A percentile compares a stretch with the other conserved stretches of the same genome.
These are phyloP conservation scores for Neotoma lepida DNA, from an alignment of 2,113 vertebrate genomes.

Conservation along the genomic window DNA sequence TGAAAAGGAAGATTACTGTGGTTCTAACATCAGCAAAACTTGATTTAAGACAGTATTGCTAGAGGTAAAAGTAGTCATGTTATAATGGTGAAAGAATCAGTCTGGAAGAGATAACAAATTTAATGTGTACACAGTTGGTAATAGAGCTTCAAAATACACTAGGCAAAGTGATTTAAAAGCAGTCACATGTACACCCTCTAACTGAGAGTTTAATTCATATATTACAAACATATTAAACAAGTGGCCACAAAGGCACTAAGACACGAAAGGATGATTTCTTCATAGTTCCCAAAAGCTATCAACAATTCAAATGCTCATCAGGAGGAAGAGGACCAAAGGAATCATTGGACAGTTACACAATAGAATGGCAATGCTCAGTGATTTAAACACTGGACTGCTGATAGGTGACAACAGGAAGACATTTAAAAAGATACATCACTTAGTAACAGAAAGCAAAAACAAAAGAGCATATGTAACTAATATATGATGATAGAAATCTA, in stretches of 20 bases:
- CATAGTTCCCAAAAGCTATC: neutral
- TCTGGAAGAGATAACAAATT: neutral
- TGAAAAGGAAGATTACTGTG: neutral
- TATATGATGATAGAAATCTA: neutral
- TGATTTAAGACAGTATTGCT: neutral
- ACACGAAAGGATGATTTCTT: neutral
- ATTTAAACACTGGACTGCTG: neutral
- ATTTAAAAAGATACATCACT: neutral
- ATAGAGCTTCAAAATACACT: conserved; percentile 5
- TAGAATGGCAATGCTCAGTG: neutral
- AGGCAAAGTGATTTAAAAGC: neutral
- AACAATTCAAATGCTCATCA: neutral
- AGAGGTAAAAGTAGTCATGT: neutral
- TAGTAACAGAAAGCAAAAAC: neutral
- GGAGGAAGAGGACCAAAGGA: neutral
- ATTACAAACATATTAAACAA: neutral
- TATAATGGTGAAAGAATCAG: neutral
- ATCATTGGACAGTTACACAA: neutral
- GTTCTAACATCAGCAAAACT: neutral
- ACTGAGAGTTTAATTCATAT: neutral
- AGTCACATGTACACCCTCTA: neutral
- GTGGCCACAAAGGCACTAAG: neutral
- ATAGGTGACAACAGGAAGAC: neutral
- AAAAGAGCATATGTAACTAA: neutral
- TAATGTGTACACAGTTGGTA: neutral